A percentile compares a stretch with the other conserved stretches of the same genome.
phyloP scores from a whole-genome alignment of 2,888 invertebrate species.

The Tenodera sinensis region DNA sequence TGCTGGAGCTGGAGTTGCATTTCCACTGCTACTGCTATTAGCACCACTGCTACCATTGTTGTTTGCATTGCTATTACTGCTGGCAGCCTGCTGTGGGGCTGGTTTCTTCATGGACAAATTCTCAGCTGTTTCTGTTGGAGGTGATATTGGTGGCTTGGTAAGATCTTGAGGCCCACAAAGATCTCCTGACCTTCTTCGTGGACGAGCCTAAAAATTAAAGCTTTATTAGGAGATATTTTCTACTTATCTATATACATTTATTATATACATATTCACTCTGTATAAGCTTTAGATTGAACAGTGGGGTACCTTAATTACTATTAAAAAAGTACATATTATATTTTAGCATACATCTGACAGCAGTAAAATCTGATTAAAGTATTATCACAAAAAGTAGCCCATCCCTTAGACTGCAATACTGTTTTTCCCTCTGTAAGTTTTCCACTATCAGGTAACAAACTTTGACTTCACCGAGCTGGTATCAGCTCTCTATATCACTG shows the following conservation, averaged over 20 bases:
- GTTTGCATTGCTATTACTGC: slow-evolving; percentile 2
- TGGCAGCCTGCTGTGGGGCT: slow-evolving; percentile 6
- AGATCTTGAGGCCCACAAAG: slow-evolving; percentile 59
- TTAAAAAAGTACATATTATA: too few relatives aligned
- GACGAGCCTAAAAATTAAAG: slow-evolving; percentile 59
- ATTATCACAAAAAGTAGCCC: too few relatives aligned
- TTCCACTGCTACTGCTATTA: slow-evolving; percentile 7
- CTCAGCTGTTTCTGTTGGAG: slow-evolving; percentile 47
- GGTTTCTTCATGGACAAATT: slow-evolving; percentile 61
- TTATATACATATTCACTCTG: too few relatives aligned
- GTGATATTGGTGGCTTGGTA: slow-evolving; percentile 42
- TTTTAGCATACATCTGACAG: too few relatives aligned
- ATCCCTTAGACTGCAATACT: too few relatives aligned
- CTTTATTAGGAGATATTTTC: neutral
- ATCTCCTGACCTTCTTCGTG: slow-evolving; percentile 79
- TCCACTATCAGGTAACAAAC: too few relatives aligned
- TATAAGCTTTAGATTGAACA: too few relatives aligned
- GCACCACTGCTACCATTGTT: slow-evolving; percentile 17
- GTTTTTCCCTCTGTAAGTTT: too few relatives aligned
- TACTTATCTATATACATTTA: neutral
- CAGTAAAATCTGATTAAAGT: too few relatives aligned
- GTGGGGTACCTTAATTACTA: too few relatives aligned
- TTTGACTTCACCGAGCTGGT: too few relatives aligned
- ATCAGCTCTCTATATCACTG: too few relatives aligned
- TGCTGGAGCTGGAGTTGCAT: slow-evolving; percentile 35